Evolutionary conservation across 2,888 invertebrate species (phyloP).

Genomic region (Dicranocentrus wangi): DNA sequence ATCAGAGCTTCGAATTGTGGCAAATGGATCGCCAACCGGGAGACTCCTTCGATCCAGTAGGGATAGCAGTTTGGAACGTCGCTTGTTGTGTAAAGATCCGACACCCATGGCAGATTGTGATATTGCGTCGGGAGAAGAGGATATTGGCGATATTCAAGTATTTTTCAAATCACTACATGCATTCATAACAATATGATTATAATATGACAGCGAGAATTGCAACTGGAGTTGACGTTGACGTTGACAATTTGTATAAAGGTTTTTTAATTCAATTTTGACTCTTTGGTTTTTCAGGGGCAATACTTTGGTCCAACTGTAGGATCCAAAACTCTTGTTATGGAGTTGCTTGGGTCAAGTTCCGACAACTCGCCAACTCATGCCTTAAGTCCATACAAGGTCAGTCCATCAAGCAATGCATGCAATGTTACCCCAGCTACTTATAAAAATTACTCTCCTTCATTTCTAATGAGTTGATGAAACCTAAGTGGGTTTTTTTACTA

Average conservation of each 20-base stretch:
- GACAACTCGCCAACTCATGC: conserved; percentile 57
- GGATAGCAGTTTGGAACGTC: conserved; percentile 48
- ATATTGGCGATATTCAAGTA: conserved; percentile 74
- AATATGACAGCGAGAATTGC: too few species aligned
- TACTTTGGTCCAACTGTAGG: conserved; percentile 67
- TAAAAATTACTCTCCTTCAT: neutral
- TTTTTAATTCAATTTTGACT: neutral
- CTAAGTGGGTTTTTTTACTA: neutral
- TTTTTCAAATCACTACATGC: too few species aligned
- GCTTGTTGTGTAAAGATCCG: conserved; percentile 37
- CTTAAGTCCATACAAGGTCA: conserved; percentile 32
- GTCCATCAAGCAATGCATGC: neutral
- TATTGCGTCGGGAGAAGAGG: conserved; percentile 76
- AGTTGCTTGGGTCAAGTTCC: conserved; percentile 48
- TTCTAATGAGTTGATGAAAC: neutral
- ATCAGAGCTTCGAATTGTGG: conserved; percentile 43
- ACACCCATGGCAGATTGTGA: conserved; percentile 74
- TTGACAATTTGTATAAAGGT: neutral
- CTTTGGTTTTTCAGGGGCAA: conserved; percentile 52
- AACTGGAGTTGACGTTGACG: too few species aligned
- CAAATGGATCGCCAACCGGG: conserved; percentile 34
- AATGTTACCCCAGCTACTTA: too few species aligned
- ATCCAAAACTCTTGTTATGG: conserved; percentile 40
- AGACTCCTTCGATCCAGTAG: conserved; percentile 21
- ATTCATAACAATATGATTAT: conserved; percentile 3